Percentiles rank a stretch among this genome's conserved stretches.
Conservation (phyloP, 35 echinoderm and acorn worm genomes). For the Amphiura filiformis region DNA sequence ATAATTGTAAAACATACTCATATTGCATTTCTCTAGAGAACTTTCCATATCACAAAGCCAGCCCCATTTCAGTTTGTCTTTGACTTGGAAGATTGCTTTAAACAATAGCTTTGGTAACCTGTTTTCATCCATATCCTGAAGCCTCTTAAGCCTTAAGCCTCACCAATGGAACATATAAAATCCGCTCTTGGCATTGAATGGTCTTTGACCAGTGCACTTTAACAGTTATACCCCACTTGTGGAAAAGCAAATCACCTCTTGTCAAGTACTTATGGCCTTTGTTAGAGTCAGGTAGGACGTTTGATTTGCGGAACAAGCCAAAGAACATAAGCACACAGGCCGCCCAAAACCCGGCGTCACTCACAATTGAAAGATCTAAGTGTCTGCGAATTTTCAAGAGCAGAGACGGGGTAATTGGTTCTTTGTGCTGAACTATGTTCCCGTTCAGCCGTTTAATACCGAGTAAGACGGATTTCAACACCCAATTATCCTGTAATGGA, state of each 20-base stretch:
- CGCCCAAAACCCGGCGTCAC: not conserved
- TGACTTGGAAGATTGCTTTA: no score
- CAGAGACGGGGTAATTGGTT: not conserved
- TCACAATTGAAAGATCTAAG: not conserved
- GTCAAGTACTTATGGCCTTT: not conserved
- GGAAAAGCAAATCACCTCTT: not conserved
- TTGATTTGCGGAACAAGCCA: not conserved
- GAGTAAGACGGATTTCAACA: not conserved
- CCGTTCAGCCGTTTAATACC: not conserved
- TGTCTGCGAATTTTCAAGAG: not conserved
- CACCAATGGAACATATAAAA: not conserved
- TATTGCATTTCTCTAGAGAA: no score
- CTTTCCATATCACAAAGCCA: no score
- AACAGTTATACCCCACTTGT: not conserved
- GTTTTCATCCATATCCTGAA: no score
- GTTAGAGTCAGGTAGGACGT: not conserved
- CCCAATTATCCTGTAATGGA: not conserved
- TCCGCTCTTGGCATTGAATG: not conserved
- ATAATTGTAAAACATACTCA: no score
- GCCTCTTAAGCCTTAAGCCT: no score
- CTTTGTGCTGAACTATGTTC: not conserved
- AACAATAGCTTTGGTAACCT: no score
- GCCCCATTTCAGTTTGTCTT: no score
- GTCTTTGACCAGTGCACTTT: not conserved
- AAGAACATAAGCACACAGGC: not conserved